A percentile compares a stretch with the other conserved stretches of the same genome.
phyloP scores from a whole-genome alignment of 2,113 vertebrate species.

The Petroica traversi region DNA sequence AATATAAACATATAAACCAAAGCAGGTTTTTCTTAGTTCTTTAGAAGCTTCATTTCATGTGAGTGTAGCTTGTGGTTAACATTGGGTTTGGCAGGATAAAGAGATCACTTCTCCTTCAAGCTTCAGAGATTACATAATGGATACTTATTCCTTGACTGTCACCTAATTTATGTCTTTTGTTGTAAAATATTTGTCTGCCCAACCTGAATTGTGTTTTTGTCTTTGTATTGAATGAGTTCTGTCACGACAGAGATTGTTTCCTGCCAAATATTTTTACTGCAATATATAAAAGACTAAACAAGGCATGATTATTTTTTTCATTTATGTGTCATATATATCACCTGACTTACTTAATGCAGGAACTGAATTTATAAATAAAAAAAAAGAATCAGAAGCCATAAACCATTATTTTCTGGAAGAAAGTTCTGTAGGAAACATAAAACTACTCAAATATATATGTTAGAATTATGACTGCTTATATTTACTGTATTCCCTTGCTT shows the following conservation, averaged over 20 bases:
- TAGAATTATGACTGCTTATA: neutral
- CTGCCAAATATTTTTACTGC: neutral
- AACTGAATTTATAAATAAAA: neutral
- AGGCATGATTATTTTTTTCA: neutral
- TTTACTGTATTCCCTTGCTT: neutral
- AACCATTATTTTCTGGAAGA: neutral
- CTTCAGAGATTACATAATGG: neutral
- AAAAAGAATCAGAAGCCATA: neutral
- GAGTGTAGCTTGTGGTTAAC: neutral
- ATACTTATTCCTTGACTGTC: neutral
- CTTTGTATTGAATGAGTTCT: neutral
- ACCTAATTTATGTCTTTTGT: neutral
- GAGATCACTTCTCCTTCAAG: neutral
- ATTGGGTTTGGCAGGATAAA: neutral
- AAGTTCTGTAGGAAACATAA: neutral
- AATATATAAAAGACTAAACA: neutral
- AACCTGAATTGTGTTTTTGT: neutral
- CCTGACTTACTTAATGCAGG: neutral
- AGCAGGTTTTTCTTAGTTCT: neutral
- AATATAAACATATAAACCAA: neutral
- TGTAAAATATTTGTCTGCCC: neutral
- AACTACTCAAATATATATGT: neutral
- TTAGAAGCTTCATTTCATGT: neutral
- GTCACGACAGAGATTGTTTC: neutral
- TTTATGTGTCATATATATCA: neutral